Evolutionary conservation across 1,140 invertebrate genomes (phyloP).

Genomic region (Steinernema khuongi): DNA sequence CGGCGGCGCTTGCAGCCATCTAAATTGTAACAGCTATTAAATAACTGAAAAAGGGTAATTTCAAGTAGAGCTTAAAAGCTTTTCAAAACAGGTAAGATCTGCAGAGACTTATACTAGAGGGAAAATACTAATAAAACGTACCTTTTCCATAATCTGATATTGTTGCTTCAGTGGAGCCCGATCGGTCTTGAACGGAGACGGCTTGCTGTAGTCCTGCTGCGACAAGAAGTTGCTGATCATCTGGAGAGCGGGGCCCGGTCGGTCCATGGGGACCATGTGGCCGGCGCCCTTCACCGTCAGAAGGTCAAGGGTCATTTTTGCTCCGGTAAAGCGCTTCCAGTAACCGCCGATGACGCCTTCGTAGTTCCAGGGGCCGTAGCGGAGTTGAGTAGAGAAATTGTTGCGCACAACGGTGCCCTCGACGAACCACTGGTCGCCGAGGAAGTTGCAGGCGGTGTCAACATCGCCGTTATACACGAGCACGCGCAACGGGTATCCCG

Average conservation of each 20-base stretch:
- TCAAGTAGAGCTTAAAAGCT: neutral
- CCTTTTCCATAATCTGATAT: conserved; percentile 6
- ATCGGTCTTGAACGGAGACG: neutral
- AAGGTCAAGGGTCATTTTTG: neutral
- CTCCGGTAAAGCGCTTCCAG: conserved; percentile 21
- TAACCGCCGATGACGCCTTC: conserved; percentile 27
- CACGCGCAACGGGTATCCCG: conserved; percentile 24
- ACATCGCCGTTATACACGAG: conserved; percentile 64
- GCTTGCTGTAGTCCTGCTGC: conserved; percentile 17
- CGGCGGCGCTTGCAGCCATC: too few relatives aligned
- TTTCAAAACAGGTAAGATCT: neutral
- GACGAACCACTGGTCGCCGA: conserved; percentile 63
- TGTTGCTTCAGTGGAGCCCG: neutral
- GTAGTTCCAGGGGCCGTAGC: conserved; percentile 12
- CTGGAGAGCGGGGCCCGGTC: conserved; percentile 60
- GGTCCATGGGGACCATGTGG: conserved; percentile 64
- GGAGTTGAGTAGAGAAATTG: neutral
- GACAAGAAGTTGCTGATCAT: conserved; percentile 57
- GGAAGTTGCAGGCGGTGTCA: conserved; percentile 64
- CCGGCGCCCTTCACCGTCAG: conserved; percentile 60
- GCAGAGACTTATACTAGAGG: neutral
- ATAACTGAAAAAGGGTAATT: neutral
- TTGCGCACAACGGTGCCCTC: conserved; percentile 40
- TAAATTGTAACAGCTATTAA: too few relatives aligned
- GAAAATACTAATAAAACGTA: neutral